Evolutionary conservation across 2,888 invertebrate genomes (phyloP), one percentile per base, ranked within the genome.

Genomic region (Dolichopus griseipennis): DNA sequence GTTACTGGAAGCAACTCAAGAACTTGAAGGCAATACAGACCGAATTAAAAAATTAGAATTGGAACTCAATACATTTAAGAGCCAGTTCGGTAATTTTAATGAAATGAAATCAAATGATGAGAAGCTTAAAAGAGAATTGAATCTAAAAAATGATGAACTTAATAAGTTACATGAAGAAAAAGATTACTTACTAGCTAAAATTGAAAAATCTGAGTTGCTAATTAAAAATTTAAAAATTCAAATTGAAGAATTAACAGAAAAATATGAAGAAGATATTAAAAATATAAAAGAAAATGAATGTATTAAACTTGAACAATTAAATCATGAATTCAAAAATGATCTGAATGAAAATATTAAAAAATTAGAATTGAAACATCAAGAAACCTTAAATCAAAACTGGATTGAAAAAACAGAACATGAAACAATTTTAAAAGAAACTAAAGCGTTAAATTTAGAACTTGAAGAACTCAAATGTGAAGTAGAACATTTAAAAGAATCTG

Each of bases 391-490:
- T 68, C 82, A 82, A 22, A 84, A 85, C 52, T 83, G 85, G 73
- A 77, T 86, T 52, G 5, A n/a, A 84, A 86, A n/a, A 85, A 85
- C 74, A 76, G 83, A 18, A 84, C 85, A 66, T 83, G 85, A 63
- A 84, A 86, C 64, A 83, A 83, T 69, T 81, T 83, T 43, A 76
- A 83, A n/a, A 52, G 18, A n/a, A 52, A 52, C 52, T 12, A 72
- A 75, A 0, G 84, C 85, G 70, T 74, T 85, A n/a, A 79, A 83
- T 68, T 78, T 76, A 20, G 75, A 85, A 70, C 82, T 83, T 52
- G 76, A 78, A 0, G 84, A 85, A 74, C 77, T 84, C 18, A 74
- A 78, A 69, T 73, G 83, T 73, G 75, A 84, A 72, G 75, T 81
- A 33, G 79, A 78, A 61, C 76, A 77, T 63, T 76, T 83, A 21